Conservation (phyloP, 2,113 vertebrate species). For the Osmerus mordax region DNA sequence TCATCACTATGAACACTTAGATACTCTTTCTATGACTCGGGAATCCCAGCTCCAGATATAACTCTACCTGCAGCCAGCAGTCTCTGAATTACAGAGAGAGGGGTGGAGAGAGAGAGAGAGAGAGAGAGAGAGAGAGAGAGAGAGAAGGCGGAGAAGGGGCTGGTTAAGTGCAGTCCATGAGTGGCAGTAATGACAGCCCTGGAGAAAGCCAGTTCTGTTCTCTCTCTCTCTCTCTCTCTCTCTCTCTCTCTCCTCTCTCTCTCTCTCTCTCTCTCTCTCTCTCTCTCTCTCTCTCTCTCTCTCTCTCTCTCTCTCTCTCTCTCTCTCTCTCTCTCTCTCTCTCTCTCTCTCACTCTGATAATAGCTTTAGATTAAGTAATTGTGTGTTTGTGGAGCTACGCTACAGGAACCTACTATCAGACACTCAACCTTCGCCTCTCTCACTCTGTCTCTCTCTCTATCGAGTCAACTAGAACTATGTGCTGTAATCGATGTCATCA, state of each 20-base stretch:
- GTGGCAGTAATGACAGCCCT: conserved; percentile 70
- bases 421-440: conserved; percentile 31
- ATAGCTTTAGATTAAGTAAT: conserved; percentile 77
- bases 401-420: conserved; percentile 74
- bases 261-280: conserved; percentile 38
- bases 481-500: conserved; percentile 76
- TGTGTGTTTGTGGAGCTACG: conserved; percentile 73
- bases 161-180: conserved; percentile 71
- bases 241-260: conserved; percentile 19
- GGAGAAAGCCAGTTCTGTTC: conserved; percentile 67
- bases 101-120: background rate
- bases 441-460: conserved; percentile 21
- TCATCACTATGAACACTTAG: no score
- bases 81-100: background rate
- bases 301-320: conserved; percentile 36
- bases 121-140: conserved; percentile 29
- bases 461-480: conserved; percentile 72
- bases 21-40: no score
- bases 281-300: conserved; percentile 1
- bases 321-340: conserved; percentile 27
- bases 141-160: conserved; percentile 26
- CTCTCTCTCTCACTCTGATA: conserved; percentile 61
- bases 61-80: no score
- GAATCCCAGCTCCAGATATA: background rate
- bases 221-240: conserved; percentile 39